A percentile compares a stretch with the other conserved stretches of the same genome.
Conservation (phyloP, 2,113 vertebrate species). For the Erythrolamprus reginae region DNA sequence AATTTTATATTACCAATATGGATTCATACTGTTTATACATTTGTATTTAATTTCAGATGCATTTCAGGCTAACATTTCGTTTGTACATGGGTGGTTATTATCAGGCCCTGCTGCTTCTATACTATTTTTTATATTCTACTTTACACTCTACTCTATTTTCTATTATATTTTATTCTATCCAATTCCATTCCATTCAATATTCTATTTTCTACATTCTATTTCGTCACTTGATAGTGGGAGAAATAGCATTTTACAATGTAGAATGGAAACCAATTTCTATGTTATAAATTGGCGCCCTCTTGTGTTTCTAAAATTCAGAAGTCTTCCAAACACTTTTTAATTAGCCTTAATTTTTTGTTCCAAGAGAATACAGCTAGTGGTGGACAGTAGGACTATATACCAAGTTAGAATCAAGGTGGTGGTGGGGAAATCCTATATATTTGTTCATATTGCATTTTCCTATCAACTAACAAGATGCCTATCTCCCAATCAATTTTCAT, state of each 20-base stretch:
- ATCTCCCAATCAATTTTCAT: neutral
- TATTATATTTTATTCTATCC: too few relatives aligned
- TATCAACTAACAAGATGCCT: neutral
- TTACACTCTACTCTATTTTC: too few relatives aligned
- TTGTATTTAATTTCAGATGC: neutral
- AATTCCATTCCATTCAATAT: too few relatives aligned
- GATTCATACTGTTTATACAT: neutral
- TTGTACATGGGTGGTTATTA: neutral
- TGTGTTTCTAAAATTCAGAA: neutral
- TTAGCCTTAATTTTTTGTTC: neutral
- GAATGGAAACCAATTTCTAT: neutral
- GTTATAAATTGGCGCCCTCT: conserved; percentile 47
- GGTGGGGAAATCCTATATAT: neutral
- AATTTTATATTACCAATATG: neutral
- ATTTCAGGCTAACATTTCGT: neutral
- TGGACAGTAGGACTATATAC: neutral
- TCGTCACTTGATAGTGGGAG: too few relatives aligned
- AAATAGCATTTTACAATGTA: neutral
- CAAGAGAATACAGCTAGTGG: neutral
- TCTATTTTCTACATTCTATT: too few relatives aligned
- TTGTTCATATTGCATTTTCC: neutral
- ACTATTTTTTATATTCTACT: too few relatives aligned
- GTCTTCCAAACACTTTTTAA: neutral
- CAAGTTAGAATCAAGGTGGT: neutral
- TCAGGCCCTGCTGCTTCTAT: too few relatives aligned